phyloP scores from a whole-genome alignment of 2,888 invertebrate species.

The Ornithoptera alexandrae region DNA sequence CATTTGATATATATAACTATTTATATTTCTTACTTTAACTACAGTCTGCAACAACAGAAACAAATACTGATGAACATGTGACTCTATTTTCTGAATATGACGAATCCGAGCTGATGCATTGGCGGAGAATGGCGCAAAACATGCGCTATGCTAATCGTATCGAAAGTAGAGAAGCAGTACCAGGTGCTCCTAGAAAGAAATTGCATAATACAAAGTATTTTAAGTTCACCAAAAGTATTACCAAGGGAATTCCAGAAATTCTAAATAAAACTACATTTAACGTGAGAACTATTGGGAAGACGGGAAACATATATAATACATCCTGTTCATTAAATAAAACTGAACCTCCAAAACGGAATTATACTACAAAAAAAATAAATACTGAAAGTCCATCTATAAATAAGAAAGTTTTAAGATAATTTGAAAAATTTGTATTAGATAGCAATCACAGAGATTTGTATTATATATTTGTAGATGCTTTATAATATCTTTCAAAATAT shows the following conservation, averaged over 20 bases:
- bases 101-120: slow-evolving; percentile 14
- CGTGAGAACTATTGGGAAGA: not conserved
- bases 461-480: not conserved
- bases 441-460: not conserved
- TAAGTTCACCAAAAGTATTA: not conserved
- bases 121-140: slow-evolving; percentile 19
- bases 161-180: not conserved
- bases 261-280: not conserved
- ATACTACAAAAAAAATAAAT: not conserved
- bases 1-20: not conserved
- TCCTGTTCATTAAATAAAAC: not conserved
- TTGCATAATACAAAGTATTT: not conserved
- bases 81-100: slow-evolving; percentile 19
- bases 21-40: not conserved
- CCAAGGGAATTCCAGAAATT: not conserved
- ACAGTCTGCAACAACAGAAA: slow-evolving; percentile 1
- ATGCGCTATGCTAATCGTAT: not conserved
- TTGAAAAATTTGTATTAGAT: not conserved
- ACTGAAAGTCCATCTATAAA: not conserved
- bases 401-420: not conserved
- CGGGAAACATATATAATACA: not conserved
- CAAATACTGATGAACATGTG: not conserved
- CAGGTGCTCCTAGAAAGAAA: not conserved
- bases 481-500: no score
- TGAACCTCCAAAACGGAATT: not conserved